Evolutionary conservation across 2,113 vertebrate genomes (phyloP).

Genomic region (Casuarius casuarius): DNA sequence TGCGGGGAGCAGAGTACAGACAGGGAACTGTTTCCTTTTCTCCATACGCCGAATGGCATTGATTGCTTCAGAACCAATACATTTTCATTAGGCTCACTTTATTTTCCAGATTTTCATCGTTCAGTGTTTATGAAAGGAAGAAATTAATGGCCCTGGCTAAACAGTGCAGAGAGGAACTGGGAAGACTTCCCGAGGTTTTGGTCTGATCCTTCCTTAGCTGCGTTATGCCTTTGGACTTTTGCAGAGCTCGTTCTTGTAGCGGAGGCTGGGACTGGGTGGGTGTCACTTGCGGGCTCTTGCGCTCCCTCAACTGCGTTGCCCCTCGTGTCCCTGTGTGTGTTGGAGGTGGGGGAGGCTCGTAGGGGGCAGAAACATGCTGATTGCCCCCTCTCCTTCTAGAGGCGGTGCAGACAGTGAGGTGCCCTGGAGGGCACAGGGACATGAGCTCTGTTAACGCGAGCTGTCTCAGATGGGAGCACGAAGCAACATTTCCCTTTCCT

Average conservation of each 20-base stretch:
- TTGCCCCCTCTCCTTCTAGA: not conserved
- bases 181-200: slow-evolving; percentile 1
- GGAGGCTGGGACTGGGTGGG: not conserved
- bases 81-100: slow-evolving; percentile 62
- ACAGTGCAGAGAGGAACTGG: not conserved
- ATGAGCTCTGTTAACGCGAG: accelerated
- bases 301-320: accelerated
- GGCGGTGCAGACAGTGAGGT: not conserved
- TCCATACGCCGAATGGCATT: not conserved
- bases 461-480: too few relatives aligned
- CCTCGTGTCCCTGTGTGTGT: not conserved
- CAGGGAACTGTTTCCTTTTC: slow-evolving; percentile 12
- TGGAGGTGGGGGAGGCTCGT: not conserved
- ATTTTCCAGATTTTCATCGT: slow-evolving; percentile 47
- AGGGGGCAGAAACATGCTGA: not conserved
- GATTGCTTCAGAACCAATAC: slow-evolving; percentile 41
- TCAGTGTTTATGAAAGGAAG: slow-evolving; percentile 60
- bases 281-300: accelerated
- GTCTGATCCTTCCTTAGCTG: not conserved
- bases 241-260: not conserved
- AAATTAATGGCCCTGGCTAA: slow-evolving; percentile 37
- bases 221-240: not conserved
- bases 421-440: not conserved
- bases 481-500: not conserved
- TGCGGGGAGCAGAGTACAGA: not conserved